A percentile compares a stretch with the other conserved stretches of the same genome.
phyloP scores from a whole-genome alignment of 1,140 invertebrate species.

The Daktulosphaira vitifoliae region DNA sequence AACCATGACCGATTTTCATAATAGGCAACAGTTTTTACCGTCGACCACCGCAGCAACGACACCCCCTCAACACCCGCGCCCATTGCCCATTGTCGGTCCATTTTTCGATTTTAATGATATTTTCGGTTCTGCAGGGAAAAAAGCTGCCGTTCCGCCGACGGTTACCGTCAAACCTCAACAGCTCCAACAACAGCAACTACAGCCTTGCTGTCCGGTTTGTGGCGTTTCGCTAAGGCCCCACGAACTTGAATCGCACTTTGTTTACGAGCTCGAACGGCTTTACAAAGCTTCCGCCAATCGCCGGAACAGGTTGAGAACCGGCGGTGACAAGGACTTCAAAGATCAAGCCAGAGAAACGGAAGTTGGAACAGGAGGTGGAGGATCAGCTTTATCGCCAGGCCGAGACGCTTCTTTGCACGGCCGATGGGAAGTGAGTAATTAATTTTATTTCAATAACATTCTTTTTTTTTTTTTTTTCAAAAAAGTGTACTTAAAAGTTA shows the following conservation, averaged over 20 bases:
- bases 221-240: slow-evolving; percentile 61
- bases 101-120: slow-evolving; percentile 31
- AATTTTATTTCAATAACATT: not conserved
- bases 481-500: no score
- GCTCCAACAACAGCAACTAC: not conserved
- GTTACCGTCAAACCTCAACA: not conserved
- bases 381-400: not conserved
- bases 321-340: slow-evolving; percentile 40
- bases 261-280: slow-evolving; percentile 65
- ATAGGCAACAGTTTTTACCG: not conserved
- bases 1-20: slow-evolving; percentile 12
- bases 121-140: slow-evolving; percentile 14
- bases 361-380: no score
- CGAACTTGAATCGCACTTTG: slow-evolving; percentile 66
- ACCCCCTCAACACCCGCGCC: not conserved
- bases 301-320: slow-evolving; percentile 39
- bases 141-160: not conserved
- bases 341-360: slow-evolving; percentile 40
- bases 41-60: not conserved
- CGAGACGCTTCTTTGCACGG: slow-evolving; percentile 56
- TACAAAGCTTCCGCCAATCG: slow-evolving; percentile 44
- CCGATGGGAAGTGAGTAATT: slow-evolving; percentile 56
- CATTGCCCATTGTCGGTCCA: not conserved
- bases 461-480: not conserved
- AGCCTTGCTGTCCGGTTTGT: slow-evolving; percentile 69